A percentile compares a stretch with the other conserved stretches of the same genome.
phyloP scores from a whole-genome alignment of 2,113 vertebrate species.

The Melospiza georgiana region DNA sequence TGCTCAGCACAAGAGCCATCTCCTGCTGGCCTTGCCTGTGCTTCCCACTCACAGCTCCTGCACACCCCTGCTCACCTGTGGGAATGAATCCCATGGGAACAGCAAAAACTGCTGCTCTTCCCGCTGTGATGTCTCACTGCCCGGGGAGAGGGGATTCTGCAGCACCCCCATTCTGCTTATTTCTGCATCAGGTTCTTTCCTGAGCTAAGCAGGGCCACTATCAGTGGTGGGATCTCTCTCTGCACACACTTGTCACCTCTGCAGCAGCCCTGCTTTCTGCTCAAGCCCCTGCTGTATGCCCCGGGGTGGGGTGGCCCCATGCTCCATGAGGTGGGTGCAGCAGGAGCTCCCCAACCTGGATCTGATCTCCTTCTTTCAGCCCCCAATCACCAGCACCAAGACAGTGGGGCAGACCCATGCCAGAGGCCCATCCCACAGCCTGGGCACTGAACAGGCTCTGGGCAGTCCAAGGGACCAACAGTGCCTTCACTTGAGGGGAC shows the following conservation, averaged over 20 bases:
- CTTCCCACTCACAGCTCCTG: not conserved
- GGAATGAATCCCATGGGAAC: not conserved
- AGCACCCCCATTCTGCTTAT: not conserved
- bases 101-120: not conserved
- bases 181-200: not conserved
- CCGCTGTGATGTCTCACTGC: accelerated
- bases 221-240: not conserved
- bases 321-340: not conserved
- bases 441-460: not conserved
- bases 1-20: not conserved
- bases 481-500: not conserved
- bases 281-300: accelerated
- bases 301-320: not conserved
- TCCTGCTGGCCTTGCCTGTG: accelerated
- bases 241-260: not conserved
- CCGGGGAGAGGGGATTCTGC: not conserved
- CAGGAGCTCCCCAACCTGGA: not conserved
- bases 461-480: not conserved
- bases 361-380: not conserved
- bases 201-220: not conserved
- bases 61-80: not conserved
- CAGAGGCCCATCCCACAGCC: not conserved
- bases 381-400: not conserved
- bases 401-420: accelerated
- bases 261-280: accelerated